These are phyloP conservation scores for Argyrosomus regius DNA, from an alignment of 2,797 vertebrate species.

Conservation along the genomic window DNA sequence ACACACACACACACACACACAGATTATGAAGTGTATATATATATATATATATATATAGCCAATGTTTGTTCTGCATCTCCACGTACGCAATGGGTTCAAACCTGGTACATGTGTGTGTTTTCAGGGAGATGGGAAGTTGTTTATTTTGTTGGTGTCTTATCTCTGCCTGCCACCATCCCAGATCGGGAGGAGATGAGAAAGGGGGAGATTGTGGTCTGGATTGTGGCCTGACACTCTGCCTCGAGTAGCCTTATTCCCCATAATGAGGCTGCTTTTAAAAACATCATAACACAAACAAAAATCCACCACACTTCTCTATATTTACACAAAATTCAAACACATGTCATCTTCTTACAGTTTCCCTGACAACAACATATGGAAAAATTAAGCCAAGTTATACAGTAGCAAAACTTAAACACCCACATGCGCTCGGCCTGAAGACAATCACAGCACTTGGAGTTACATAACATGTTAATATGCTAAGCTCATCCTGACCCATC, in stretches of 20 bases:
- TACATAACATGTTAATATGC: slow-evolving; percentile 73
- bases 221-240: slow-evolving; percentile 5
- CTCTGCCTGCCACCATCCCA: slow-evolving; percentile 48
- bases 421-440: slow-evolving; percentile 45
- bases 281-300: slow-evolving; percentile 16
- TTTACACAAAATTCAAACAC: slow-evolving; percentile 27
- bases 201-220: slow-evolving; percentile 20
- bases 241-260: slow-evolving; percentile 31
- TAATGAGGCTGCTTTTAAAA: slow-evolving; percentile 28
- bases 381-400: slow-evolving; percentile 1
- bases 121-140: slow-evolving; percentile 27
- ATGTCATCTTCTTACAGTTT: not conserved
- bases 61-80: slow-evolving; percentile 44
- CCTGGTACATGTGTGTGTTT: slow-evolving; percentile 4
- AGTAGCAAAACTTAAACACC: slow-evolving; percentile 39
- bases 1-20: no score
- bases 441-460: slow-evolving; percentile 58
- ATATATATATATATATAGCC: not conserved
- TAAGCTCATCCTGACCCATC: slow-evolving; percentile 74
- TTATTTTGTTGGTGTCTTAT: slow-evolving; percentile 63
- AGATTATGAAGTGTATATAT: no score
- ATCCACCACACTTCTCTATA: slow-evolving; percentile 10
- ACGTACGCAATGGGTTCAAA: slow-evolving; percentile 25
- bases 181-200: slow-evolving; percentile 29
- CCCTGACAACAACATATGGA: slow-evolving; percentile 20